Evolutionary conservation across 2,113 vertebrate species (phyloP).

Genomic region (Chiloscyllium plagiosum): DNA sequence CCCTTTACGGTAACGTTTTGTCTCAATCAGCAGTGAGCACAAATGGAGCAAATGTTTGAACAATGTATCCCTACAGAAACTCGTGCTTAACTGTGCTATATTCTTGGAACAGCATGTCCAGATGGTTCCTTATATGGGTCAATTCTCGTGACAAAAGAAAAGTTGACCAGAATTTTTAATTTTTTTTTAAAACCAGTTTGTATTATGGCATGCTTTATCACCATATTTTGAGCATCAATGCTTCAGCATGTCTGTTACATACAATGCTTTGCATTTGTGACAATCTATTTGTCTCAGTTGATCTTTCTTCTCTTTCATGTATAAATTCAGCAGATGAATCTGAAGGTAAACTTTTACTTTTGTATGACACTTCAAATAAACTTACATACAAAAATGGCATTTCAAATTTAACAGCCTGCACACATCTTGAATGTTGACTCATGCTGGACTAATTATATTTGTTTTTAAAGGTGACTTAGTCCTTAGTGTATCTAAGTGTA

Average conservation of each 20-base stretch:
- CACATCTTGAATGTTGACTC: background rate
- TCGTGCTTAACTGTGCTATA: no score
- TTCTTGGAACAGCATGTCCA: background rate
- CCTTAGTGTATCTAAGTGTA: background rate
- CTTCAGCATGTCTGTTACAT: background rate
- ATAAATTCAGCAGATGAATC: conserved; percentile 81
- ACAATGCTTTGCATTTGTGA: conserved; percentile 42
- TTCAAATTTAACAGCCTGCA: conserved; percentile 9
- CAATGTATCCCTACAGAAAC: background rate
- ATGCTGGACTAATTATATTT: background rate
- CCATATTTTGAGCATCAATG: background rate
- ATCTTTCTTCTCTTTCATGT: conserved; percentile 65
- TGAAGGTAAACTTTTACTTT: conserved; percentile 82
- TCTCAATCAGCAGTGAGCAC: background rate
- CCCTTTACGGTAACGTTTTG: background rate
- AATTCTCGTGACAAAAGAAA: background rate
- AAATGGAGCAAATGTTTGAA: background rate
- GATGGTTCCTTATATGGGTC: background rate
- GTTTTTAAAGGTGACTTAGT: background rate
- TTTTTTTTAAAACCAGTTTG: background rate
- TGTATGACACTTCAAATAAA: conserved; percentile 49
- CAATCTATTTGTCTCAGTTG: conserved; percentile 51
- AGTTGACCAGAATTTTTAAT: background rate
- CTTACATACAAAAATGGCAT: background rate
- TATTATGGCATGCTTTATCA: background rate